A percentile compares a stretch with the other conserved stretches of the same genome.
Conservation (phyloP, 2,113 vertebrate species). For the Bostrychus sinensis region DNA sequence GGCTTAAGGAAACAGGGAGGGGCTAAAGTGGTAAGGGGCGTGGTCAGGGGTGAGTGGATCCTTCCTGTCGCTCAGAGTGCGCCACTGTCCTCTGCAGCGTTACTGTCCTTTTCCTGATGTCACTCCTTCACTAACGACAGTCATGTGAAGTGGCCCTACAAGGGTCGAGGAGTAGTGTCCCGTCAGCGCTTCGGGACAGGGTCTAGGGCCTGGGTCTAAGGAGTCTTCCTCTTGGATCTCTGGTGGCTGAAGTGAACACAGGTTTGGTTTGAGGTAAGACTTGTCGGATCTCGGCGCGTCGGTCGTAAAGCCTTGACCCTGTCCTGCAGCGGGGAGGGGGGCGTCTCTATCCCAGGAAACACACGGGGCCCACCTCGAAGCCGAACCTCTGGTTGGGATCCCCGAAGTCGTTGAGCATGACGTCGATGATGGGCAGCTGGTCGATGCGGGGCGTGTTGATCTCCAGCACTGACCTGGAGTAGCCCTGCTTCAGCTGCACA, state of each 20-base stretch:
- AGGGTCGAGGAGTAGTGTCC: conserved; percentile 80
- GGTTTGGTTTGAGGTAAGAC: conserved; percentile 55
- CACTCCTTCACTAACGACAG: conserved; percentile 84
- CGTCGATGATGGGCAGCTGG: conserved; percentile 95
- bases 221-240: conserved; percentile 57
- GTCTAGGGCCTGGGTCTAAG: not conserved
- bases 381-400: conserved; percentile 97
- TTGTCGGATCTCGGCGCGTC: conserved; percentile 59
- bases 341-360: conserved; percentile 94
- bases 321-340: conserved; percentile 82
- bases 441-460: conserved; percentile 98
- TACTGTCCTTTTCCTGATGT: conserved; percentile 79
- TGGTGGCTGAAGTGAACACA: conserved; percentile 60
- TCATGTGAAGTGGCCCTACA: conserved; percentile 85
- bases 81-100: conserved; percentile 84
- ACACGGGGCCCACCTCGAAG: conserved; percentile 96
- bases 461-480: conserved; percentile 91
- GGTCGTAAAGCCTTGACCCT: conserved; percentile 65
- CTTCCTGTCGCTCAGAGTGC: conserved; percentile 75
- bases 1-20: conserved; percentile 35
- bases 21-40: conserved; percentile 60
- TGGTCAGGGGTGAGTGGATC: conserved; percentile 52
- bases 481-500: conserved; percentile 90
- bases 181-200: conserved; percentile 59
- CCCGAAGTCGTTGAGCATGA: conserved; percentile 99